Evolutionary conservation across 2,888 invertebrate genomes (phyloP).

Genomic region (Leptinotarsa rubiginosa): DNA sequence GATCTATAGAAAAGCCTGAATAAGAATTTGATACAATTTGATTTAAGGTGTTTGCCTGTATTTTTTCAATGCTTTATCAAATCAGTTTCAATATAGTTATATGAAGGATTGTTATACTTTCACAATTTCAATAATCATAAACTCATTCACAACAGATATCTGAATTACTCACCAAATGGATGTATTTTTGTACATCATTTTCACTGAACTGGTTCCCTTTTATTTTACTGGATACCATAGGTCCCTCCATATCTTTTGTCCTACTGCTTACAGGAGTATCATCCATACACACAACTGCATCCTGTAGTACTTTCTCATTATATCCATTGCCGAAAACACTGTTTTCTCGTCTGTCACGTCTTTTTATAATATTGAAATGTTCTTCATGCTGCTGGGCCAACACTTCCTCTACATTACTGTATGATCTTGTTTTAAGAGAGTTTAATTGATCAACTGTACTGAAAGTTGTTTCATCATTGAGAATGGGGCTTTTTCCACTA

Average conservation of each 20-base stretch:
- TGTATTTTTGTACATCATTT: slow-evolving; percentile 34
- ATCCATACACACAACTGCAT: slow-evolving; percentile 29
- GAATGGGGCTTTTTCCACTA: slow-evolving; percentile 56
- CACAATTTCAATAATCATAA: too few species aligned
- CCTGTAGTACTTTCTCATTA: slow-evolving; percentile 31
- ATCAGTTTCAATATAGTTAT: too few species aligned
- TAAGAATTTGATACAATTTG: too few species aligned
- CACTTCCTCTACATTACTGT: slow-evolving; percentile 43
- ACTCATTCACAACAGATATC: neutral
- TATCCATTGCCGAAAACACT: slow-evolving; percentile 45
- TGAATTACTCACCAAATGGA: slow-evolving; percentile 32
- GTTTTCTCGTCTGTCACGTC: slow-evolving; percentile 32
- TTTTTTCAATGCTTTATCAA: too few species aligned
- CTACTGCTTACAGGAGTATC: slow-evolving; percentile 49
- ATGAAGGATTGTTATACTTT: too few species aligned
- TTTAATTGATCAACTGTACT: slow-evolving; percentile 57
- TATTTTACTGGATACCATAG: slow-evolving; percentile 38
- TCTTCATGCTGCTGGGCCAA: slow-evolving; percentile 40
- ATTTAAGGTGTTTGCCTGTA: too few species aligned
- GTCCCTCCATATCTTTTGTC: neutral
- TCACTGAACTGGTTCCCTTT: slow-evolving; percentile 31
- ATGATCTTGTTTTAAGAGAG: slow-evolving; percentile 56
- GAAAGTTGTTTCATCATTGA: slow-evolving; percentile 35
- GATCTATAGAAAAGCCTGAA: too few species aligned
- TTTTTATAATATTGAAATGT: slow-evolving; percentile 21